Percentiles rank a stretch among this genome's conserved stretches.
Conservation (phyloP, 2,888 invertebrate genomes). For the Monochamus alternatus region DNA sequence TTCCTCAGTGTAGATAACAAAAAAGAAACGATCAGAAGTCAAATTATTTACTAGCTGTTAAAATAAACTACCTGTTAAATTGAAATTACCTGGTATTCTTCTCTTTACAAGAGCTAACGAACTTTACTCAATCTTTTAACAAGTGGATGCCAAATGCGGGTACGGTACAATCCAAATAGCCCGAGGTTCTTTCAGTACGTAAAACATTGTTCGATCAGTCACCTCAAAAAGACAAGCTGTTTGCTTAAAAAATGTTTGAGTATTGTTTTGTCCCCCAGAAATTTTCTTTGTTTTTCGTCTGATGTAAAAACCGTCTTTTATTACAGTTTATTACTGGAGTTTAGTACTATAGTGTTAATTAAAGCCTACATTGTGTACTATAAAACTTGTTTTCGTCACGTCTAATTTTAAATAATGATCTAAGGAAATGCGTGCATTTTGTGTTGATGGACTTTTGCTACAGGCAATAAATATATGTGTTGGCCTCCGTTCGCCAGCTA, state of each 20-base stretch:
- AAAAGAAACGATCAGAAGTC: no score
- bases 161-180: background rate
- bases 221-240: no score
- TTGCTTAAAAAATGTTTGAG: no score
- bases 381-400: constrained; percentile 29
- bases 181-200: background rate
- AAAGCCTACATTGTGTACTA: constrained; percentile 13
- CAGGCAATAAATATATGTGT: constrained; percentile 16
- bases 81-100: no score
- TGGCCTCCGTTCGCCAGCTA: constrained; percentile 14
- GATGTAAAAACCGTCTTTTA: constrained; percentile 1
- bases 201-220: background rate
- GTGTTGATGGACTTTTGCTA: constrained; percentile 13
- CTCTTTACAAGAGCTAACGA: background rate
- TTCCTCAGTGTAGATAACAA: no score
- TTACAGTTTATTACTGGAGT: constrained; percentile 13
- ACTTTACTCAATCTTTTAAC: background rate
- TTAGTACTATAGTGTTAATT: background rate
- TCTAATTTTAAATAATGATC: constrained; percentile 30
- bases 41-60: no score
- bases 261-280: no score
- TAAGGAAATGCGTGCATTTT: constrained; percentile 21
- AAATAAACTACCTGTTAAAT: no score
- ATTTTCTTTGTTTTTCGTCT: no score
- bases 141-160: background rate